Evolutionary conservation across 2,888 invertebrate genomes (phyloP).

Genomic region (Pterostichus madidus): DNA sequence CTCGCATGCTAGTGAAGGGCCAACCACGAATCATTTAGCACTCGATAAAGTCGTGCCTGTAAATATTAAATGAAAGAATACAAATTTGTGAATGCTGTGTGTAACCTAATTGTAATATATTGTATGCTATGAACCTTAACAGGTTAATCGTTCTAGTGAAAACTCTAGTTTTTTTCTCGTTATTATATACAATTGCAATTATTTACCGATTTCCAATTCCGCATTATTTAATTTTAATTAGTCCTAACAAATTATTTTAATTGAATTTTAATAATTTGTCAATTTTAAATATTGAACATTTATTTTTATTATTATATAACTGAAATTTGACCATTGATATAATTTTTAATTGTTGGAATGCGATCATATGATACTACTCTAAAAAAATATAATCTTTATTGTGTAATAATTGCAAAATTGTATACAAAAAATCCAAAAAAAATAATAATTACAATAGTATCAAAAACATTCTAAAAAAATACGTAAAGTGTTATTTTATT

Average conservation of each 20-base stretch:
- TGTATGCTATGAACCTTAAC: conserved; percentile 52
- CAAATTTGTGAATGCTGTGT: conserved; percentile 42
- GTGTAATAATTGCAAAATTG: conserved; percentile 62
- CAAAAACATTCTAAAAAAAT: conserved; percentile 51
- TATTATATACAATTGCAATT: conserved; percentile 52
- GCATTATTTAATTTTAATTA: conserved; percentile 15
- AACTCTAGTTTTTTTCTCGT: conserved; percentile 53
- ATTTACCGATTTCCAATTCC: conserved; percentile 33
- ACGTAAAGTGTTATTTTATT: conserved; percentile 62
- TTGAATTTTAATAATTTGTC: not conserved
- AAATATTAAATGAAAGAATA: conserved; percentile 71
- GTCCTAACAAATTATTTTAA: conserved; percentile 13
- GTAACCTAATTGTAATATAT: conserved; percentile 40
- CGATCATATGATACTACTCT: conserved; percentile 20
- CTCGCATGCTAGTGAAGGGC: conserved; percentile 43
- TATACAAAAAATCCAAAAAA: conserved; percentile 58
- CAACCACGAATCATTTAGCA: conserved; percentile 71
- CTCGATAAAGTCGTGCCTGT: conserved; percentile 74
- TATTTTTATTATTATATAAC: too few species aligned
- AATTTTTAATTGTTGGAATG: conserved; percentile 19
- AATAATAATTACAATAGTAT: conserved; percentile 53
- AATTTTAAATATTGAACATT: not conserved
- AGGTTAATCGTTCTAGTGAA: conserved; percentile 63
- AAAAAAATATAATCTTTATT: conserved; percentile 26
- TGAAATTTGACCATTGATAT: not conserved